These are phyloP conservation scores for Mergus octosetaceus DNA, from an alignment of 2,797 vertebrate species.

Conservation along the genomic window DNA sequence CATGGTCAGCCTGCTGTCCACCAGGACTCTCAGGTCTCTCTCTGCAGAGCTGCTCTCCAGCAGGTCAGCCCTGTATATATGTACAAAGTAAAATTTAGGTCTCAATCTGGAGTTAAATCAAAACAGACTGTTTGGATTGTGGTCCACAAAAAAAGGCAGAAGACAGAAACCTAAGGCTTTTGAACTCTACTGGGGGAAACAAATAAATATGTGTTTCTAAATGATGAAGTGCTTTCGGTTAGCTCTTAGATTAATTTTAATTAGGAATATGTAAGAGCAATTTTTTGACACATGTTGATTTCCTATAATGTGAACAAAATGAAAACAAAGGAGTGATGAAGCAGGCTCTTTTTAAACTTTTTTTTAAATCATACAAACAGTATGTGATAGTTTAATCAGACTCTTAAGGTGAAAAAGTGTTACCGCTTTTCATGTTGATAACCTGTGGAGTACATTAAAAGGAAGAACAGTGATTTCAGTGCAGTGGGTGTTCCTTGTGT, in stretches of 20 bases:
- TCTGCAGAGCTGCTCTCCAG: too few species aligned
- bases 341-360: not conserved
- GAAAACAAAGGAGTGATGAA: not conserved
- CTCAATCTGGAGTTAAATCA: not conserved
- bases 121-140: not conserved
- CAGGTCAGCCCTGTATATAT: not conserved
- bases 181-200: not conserved
- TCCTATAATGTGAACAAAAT: not conserved
- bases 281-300: not conserved
- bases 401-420: not conserved
- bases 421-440: not conserved
- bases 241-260: not conserved
- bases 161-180: not conserved
- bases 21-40: too few species aligned
- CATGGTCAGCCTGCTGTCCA: too few species aligned
- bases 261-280: not conserved
- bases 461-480: not conserved
- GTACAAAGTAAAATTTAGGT: not conserved
- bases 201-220: not conserved
- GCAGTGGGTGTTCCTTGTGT: not conserved
- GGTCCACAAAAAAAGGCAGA: not conserved
- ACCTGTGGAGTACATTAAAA: not conserved
- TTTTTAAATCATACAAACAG: not conserved
- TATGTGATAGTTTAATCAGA: constrained; percentile 8
- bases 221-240: not conserved